Evolutionary conservation across 1,140 invertebrate species (phyloP), one percentile per base, ranked within the genome.

Genomic region (Phortica variegata): DNA sequence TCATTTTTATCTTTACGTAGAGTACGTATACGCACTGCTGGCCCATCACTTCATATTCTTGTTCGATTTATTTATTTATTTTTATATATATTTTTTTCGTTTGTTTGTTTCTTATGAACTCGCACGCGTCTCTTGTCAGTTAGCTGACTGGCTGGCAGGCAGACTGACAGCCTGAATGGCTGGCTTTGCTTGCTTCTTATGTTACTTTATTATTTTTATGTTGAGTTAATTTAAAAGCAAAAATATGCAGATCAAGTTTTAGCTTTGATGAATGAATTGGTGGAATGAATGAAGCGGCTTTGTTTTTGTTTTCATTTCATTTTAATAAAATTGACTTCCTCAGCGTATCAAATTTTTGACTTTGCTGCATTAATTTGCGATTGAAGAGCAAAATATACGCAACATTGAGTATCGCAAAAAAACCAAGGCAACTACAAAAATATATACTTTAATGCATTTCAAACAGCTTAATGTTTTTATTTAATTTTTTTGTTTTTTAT

Each of bases 301-400:
- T 58, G 61, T 61, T 65, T 65, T 59, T 65, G 52, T 59, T 61
- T 66, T 45, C 51, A 45, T 66, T 56, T 55, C 57, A 66, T 65
- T 65, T 60, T 58, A 65, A 66, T 66, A 53, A 59, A 56, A 49
- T 41, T 51, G 16, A 20, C 34, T 26, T 26, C 5, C 10, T 26
- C 10, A 26, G 23, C 23, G 10, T 26, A 26, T 26, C 23, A 26
- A 26, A 26, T 26, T 26, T 6, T 26, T 26, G n/a, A n/a, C n/a
- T n/a, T n/a, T n/a, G n/a, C n/a, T n/a, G n/a, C n/a, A n/a, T n/a
- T n/a, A n/a, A n/a, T n/a, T n/a, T n/a, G n/a, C n/a, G n/a, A n/a
- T n/a, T n/a, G n/a, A n/a, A n/a, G n/a, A n/a, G n/a, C n/a, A n/a
- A n/a, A n/a, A n/a, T n/a, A n/a, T n/a, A n/a, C n/a, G n/a, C n/a